Evolutionary conservation across 2,113 vertebrate genomes (phyloP).

Genomic region (Gymnobelideus leadbeateri): DNA sequence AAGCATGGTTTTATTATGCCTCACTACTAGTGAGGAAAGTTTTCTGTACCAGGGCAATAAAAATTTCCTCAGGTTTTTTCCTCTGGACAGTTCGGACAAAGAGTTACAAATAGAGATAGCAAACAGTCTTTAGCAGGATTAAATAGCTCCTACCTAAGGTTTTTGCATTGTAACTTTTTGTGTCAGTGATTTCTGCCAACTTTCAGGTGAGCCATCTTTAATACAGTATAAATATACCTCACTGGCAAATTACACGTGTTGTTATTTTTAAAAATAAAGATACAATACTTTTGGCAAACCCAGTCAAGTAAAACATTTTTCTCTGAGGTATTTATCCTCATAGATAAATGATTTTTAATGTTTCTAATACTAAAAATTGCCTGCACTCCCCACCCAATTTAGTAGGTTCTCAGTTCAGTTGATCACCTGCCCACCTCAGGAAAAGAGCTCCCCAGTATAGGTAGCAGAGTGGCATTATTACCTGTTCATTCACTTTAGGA

Average conservation of each 20-base stretch:
- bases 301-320: neutral
- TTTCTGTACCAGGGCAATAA: neutral
- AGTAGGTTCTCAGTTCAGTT: neutral
- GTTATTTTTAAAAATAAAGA: conserved; percentile 40
- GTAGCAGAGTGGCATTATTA: neutral
- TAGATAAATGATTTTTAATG: too few relatives aligned
- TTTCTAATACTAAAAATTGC: neutral
- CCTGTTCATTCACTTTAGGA: neutral
- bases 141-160: neutral
- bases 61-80: neutral
- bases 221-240: conserved; percentile 6
- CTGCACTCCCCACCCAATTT: neutral
- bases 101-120: neutral
- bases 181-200: conserved; percentile 38
- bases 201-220: conserved; percentile 15
- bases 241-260: conserved; percentile 30
- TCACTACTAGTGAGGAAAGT: neutral
- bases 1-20: neutral
- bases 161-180: conserved; percentile 33
- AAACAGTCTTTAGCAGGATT: conserved; percentile 11
- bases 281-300: neutral
- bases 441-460: neutral
- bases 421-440: neutral
- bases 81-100: neutral
- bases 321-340: neutral